Evolutionary conservation across 1,140 invertebrate species (phyloP).

Genomic region (Heliconius hermathena): DNA sequence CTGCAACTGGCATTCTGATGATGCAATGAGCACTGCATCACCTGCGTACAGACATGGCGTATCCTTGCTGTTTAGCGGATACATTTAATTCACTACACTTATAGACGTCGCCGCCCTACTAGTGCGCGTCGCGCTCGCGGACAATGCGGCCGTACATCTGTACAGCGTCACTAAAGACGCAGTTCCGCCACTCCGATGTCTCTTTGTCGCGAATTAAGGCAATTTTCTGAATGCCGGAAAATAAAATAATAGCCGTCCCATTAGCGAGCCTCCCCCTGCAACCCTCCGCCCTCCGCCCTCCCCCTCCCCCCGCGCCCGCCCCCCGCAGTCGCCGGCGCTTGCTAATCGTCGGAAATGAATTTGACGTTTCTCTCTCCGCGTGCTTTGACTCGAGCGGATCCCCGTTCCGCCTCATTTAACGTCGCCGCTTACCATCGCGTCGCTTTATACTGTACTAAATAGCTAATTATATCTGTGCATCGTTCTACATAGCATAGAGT

Average conservation of each 20-base stretch:
- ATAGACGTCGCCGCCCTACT: too few relatives aligned
- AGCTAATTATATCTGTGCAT: not conserved
- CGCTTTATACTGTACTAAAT: not conserved
- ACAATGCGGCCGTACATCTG: constrained; percentile 33
- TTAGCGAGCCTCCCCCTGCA: constrained; percentile 47
- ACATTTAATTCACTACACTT: too few relatives aligned
- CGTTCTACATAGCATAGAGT: not conserved
- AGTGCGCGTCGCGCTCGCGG: too few relatives aligned
- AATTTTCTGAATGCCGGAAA: constrained; percentile 73
- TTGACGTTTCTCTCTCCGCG: constrained; percentile 62
- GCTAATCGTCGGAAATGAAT: constrained; percentile 76
- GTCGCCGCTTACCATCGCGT: constrained; percentile 31
- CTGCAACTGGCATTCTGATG: too few relatives aligned
- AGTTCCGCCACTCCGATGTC: constrained; percentile 52
- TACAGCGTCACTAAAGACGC: constrained; percentile 46
- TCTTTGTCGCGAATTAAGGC: constrained; percentile 74
- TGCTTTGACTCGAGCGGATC: constrained; percentile 54
- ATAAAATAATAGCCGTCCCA: constrained; percentile 76
- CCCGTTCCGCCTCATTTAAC: constrained; percentile 61
- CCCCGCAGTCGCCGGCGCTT: constrained; percentile 41
- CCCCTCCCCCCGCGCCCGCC: constrained; percentile 10
- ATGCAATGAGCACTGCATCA: too few relatives aligned
- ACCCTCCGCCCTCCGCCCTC: constrained; percentile 4
- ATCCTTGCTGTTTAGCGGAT: too few relatives aligned
- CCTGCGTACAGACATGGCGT: too few relatives aligned